phyloP scores from a whole-genome alignment of 2,888 invertebrate species.

The Lasioglossum zephyrum region DNA sequence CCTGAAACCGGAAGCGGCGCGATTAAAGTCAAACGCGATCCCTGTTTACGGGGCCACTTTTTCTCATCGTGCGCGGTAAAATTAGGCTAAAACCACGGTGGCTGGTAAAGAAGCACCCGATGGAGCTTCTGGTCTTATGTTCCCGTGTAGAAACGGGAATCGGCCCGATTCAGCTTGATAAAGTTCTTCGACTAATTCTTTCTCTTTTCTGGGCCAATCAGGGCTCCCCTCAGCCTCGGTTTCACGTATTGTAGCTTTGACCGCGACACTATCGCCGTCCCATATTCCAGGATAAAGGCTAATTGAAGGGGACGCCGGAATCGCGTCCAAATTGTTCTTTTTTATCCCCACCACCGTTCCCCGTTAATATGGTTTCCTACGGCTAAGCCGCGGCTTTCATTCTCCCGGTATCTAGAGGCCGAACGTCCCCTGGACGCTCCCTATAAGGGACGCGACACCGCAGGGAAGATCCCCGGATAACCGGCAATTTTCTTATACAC shows the following conservation, averaged over 20 bases:
- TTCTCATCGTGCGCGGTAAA: neutral
- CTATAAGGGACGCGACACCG: constrained; percentile 12
- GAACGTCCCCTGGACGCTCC: constrained; percentile 20
- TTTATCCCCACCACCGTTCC: neutral
- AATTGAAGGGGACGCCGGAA: constrained; percentile 54
- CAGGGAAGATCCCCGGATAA: constrained; percentile 33
- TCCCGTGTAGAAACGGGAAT: neutral
- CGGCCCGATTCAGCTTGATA: neutral
- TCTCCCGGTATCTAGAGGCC: constrained; percentile 7
- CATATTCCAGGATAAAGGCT: constrained; percentile 56
- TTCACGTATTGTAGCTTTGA: constrained; percentile 18
- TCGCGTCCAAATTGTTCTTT: constrained; percentile 50
- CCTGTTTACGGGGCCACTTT: neutral
- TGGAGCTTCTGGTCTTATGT: neutral
- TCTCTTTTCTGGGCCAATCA: constrained; percentile 35
- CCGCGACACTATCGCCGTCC: constrained; percentile 28
- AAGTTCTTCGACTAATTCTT: constrained; percentile 36
- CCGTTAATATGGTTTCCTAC: constrained; percentile 37
- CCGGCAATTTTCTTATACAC: constrained; percentile 43
- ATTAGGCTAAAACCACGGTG: neutral
- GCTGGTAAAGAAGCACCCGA: neutral
- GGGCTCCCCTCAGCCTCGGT: constrained; percentile 31
- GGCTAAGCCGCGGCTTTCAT: constrained; percentile 34
- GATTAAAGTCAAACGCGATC: neutral
- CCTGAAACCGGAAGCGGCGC: neutral